Conservation (phyloP, 1,140 invertebrate species). For the Pectinophora gossypiella region DNA sequence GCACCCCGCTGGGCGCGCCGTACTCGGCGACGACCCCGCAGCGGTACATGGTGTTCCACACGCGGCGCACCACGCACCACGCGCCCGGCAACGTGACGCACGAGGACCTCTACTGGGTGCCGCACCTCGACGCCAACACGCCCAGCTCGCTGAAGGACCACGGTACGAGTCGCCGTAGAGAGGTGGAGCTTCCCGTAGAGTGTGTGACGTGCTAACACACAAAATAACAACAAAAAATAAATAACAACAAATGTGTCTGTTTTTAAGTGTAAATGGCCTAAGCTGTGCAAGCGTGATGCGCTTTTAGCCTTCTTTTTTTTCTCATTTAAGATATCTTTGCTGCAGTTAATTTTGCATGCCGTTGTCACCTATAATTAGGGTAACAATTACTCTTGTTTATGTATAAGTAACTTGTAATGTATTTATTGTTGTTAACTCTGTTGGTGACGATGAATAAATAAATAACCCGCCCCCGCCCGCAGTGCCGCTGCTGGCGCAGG, state of each 20-base stretch:
- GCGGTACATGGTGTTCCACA: constrained; percentile 78
- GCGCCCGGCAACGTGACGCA: constrained; percentile 3
- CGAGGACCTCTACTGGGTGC: constrained; percentile 81
- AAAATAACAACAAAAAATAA: too few species aligned
- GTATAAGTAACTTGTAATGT: background rate
- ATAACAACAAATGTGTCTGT: too few species aligned
- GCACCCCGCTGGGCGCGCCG: constrained; percentile 79
- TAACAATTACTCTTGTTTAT: background rate
- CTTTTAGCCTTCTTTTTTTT: too few species aligned
- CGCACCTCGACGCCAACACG: constrained; percentile 85
- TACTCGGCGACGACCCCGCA: constrained; percentile 83
- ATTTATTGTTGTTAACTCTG: too few species aligned
- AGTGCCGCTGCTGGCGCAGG: constrained; percentile 25
- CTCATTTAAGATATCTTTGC: too few species aligned
- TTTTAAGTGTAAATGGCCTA: too few species aligned
- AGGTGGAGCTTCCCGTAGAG: too few species aligned
- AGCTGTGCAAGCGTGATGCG: too few species aligned
- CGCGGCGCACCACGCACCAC: constrained; percentile 36
- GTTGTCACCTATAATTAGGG: too few species aligned
- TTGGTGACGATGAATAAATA: background rate
- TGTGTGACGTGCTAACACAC: too few species aligned
- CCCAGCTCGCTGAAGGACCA: constrained; percentile 77
- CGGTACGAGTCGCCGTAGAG: too few species aligned
- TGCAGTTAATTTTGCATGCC: too few species aligned
- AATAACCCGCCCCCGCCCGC: background rate